phyloP scores from a whole-genome alignment of 2,797 vertebrate genomes.

The Mormyrops boulengeri region DNA sequence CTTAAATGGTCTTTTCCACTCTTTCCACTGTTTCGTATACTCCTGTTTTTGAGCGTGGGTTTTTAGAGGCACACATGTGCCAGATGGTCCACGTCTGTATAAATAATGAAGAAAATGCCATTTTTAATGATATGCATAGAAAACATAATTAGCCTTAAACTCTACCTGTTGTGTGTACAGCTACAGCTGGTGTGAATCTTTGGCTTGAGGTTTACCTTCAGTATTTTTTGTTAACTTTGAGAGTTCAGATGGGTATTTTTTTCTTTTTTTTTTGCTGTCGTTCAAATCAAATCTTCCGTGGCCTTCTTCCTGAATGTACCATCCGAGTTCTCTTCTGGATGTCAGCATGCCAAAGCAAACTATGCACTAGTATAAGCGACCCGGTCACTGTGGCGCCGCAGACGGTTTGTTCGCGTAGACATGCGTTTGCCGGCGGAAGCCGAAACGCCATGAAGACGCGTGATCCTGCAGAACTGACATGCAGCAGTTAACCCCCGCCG shows the following conservation, averaged over 20 bases:
- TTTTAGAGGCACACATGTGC: not conserved
- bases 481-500: slow-evolving; percentile 46
- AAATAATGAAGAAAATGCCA: slow-evolving; percentile 46
- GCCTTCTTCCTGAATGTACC: slow-evolving; percentile 80
- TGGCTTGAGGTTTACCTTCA: slow-evolving; percentile 34
- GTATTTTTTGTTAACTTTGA: slow-evolving; percentile 41
- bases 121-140: slow-evolving; percentile 58
- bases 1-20: not conserved
- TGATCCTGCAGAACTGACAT: slow-evolving; percentile 31
- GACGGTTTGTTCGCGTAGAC: slow-evolving; percentile 52
- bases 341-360: slow-evolving; percentile 82
- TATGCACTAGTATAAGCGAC: slow-evolving; percentile 77
- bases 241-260: slow-evolving; percentile 38
- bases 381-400: slow-evolving; percentile 73
- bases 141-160: slow-evolving; percentile 71
- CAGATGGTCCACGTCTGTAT: slow-evolving; percentile 5
- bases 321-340: slow-evolving; percentile 73
- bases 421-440: slow-evolving; percentile 52
- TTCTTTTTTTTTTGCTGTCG: slow-evolving; percentile 33
- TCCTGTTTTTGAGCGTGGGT: not conserved
- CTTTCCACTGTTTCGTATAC: not conserved
- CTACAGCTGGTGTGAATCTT: slow-evolving; percentile 38
- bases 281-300: slow-evolving; percentile 66
- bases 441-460: slow-evolving; percentile 29
- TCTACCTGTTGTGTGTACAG: slow-evolving; percentile 42